Conservation (phyloP, 2,797 vertebrate species). For the Etheostoma nigrum region DNA sequence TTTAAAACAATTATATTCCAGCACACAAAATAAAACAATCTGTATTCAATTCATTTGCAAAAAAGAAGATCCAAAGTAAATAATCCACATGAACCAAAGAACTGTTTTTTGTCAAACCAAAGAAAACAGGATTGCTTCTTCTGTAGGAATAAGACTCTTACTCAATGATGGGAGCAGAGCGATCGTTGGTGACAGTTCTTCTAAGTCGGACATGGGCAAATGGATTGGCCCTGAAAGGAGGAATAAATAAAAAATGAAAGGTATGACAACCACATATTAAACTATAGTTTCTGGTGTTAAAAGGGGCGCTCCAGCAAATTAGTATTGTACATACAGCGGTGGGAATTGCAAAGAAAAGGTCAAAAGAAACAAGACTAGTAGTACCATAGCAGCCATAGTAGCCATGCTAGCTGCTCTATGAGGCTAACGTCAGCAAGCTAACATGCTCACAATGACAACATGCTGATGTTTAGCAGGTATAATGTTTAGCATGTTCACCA, state of each 20-base stretch:
- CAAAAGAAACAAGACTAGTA: neutral
- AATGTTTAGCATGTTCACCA: neutral
- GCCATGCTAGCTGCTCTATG: neutral
- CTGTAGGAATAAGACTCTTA: conserved; percentile 59
- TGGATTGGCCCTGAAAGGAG: conserved; percentile 84
- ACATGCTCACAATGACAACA: neutral
- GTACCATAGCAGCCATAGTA: too few species aligned
- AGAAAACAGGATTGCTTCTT: conserved; percentile 16
- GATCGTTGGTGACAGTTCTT: conserved; percentile 91
- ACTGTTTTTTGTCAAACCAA: conserved; percentile 38
- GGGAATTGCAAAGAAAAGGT: neutral
- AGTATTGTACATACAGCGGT: neutral
- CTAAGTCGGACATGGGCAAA: conserved; percentile 89
- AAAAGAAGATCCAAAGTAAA: conserved; percentile 31
- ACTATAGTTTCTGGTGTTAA: neutral
- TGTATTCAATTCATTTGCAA: conserved; percentile 30
- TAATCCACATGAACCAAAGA: conserved; percentile 22
- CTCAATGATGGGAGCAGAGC: conserved; percentile 90
- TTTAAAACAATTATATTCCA: conserved; percentile 32
- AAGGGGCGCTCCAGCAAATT: neutral
- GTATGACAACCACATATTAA: neutral
- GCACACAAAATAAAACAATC: conserved; percentile 25
- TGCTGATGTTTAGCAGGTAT: neutral
- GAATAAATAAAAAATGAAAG: conserved; percentile 3
- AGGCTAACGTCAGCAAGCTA: neutral